Base-by-base conservation (phyloP, 2,888 invertebrate species). In the Lampropteryx suffumata region DNA sequence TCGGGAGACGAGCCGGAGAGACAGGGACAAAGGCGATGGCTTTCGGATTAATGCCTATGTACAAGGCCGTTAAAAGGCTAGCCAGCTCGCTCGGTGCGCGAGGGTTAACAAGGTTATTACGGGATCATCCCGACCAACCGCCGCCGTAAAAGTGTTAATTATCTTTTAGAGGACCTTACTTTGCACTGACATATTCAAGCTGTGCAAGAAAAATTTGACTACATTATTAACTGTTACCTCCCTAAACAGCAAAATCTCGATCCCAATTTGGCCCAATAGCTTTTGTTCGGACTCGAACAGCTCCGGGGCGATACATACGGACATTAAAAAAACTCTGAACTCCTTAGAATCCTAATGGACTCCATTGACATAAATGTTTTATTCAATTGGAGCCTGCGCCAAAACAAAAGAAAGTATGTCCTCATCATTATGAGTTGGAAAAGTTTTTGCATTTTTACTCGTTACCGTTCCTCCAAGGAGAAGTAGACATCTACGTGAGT, bases 31-130 rank as follows among this genome's bases (percentile, higher is more conserved):
- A 82, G 73, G 57, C 79, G 80, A 89, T 88, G 77, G 88, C 87
- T 88, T 89, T 87, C 84, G 87, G 87, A 90, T 90, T 90, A 89
- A 86, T 84, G 76, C 81, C 84, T 87, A 87, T 87, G 88, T 87
- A 87, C 87, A 84, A 67, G 77, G 76, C 82, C 84, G 88, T 84
- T 90, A 89, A 90, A 89, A 89, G 90, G 90, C 89, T 82, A 86
- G 87, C 82, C 84, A 70, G 75, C 81, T 81, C 82, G 43, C 79
- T 77, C 79, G 79, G 82, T 79, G 76, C 80, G 85, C 79, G 82
- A 84, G 89, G 89, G 88, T 90, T 90, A 90, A 90, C 90, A 89
- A 90, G 88, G 88, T 89, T 90, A 89, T 90, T 89, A 89, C 80
- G 84, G 90, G 89, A 89, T 89, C 73, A 89, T 84, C 88, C 87